phyloP scores from a whole-genome alignment of 1,140 invertebrate species.

The Meloidogyne exigua region DNA sequence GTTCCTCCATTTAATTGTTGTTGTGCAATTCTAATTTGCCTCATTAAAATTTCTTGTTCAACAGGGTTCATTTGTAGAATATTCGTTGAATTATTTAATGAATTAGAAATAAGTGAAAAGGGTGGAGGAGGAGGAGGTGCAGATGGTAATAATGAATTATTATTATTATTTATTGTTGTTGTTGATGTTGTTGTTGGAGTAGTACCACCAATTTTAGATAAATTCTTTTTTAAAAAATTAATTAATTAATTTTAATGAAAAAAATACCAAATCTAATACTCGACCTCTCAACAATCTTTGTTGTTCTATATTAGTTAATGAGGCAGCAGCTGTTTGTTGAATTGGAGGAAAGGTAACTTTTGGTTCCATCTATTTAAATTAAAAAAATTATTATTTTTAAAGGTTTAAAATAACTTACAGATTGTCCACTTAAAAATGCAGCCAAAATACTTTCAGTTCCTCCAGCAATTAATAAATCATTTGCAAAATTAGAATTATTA shows the following conservation, averaged over 20 bases:
- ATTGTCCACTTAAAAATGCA: constrained; percentile 26
- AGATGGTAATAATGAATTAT: not conserved
- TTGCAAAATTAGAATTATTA: not conserved
- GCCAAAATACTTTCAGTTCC: constrained; percentile 25
- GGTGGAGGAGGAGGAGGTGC: constrained; percentile 7
- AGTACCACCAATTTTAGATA: constrained; percentile 8
- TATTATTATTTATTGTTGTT: not conserved
- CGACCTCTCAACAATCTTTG: not conserved
- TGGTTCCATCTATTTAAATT: not conserved
- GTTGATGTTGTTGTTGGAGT: not conserved
- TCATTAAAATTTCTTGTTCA: constrained; percentile 36
- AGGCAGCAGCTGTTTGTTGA: not conserved
- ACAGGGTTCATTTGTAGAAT: constrained; percentile 20
- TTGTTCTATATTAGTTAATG: not conserved
- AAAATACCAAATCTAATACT: not conserved
- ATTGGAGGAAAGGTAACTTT: constrained; percentile 5
- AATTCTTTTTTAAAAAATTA: not conserved
- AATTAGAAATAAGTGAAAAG: not conserved
- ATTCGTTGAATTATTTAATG: not conserved
- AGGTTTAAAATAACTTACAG: not conserved
- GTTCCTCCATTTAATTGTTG: constrained; percentile 8
- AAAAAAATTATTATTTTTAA: not conserved
- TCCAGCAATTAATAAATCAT: not conserved
- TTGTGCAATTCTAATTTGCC: constrained; percentile 23
- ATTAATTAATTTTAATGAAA: not conserved